Percentiles rank a stretch among this genome's conserved stretches.
These are phyloP conservation scores for Hippasteria phrygiana DNA, from an alignment of 53 echinoderm and acorn worm species.

Conservation along the genomic window DNA sequence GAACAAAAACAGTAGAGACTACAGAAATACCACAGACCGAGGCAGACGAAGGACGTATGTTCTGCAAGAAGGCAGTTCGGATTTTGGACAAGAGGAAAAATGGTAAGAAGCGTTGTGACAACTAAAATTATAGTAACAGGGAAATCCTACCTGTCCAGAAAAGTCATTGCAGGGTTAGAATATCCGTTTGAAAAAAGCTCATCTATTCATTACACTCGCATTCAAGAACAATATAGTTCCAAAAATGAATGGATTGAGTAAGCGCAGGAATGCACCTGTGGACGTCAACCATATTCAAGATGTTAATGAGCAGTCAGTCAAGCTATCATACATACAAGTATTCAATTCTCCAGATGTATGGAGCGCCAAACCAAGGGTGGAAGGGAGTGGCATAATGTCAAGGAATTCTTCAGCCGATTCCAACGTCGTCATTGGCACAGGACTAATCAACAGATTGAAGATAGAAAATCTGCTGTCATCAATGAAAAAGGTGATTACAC, in stretches of 20 bases:
- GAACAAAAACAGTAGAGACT: neutral
- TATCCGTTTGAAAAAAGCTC: too few relatives aligned
- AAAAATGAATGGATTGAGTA: too few relatives aligned
- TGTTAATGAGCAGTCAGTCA: too few relatives aligned
- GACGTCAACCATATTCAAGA: too few relatives aligned
- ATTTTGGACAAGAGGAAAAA: neutral
- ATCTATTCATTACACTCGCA: too few relatives aligned
- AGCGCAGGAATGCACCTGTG: too few relatives aligned
- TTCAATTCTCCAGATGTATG: neutral
- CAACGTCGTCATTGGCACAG: constrained; percentile 7
- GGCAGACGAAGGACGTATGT: neutral
- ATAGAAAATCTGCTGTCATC: constrained; percentile 27
- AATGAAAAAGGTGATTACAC: constrained; percentile 22
- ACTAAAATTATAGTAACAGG: too few relatives aligned
- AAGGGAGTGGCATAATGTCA: neutral
- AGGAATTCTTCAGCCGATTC: neutral
- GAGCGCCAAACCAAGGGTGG: neutral
- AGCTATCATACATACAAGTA: too few relatives aligned
- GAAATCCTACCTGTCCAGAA: too few relatives aligned
- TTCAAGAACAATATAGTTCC: too few relatives aligned
- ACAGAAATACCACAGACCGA: neutral
- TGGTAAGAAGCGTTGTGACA: neutral
- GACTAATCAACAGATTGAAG: constrained; percentile 1
- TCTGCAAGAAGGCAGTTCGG: constrained; percentile 25
- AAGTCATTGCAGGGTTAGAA: neutral